Conservation (phyloP, 2,113 vertebrate genomes). For the Hypanus sabinus region DNA sequence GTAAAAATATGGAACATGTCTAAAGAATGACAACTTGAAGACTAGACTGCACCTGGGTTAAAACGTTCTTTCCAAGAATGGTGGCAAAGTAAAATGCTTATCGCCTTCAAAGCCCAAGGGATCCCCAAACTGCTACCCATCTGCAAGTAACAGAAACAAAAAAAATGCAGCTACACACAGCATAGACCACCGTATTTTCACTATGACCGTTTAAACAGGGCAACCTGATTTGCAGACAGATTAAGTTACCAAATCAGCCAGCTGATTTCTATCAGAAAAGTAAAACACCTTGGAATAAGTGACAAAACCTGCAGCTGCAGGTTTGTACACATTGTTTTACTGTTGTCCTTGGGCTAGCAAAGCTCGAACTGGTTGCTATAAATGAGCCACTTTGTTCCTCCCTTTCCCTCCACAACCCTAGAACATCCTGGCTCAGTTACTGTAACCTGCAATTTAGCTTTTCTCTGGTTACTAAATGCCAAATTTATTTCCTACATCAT, state of each 20-base stretch:
- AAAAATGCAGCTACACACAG: neutral
- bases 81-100: neutral
- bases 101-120: neutral
- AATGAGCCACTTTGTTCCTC: neutral
- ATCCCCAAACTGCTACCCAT: neutral
- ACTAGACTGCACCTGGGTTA: neutral
- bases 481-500: neutral
- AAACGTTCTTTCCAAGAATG: neutral
- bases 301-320: neutral
- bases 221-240: neutral
- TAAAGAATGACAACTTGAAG: neutral
- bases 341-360: neutral
- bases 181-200: neutral
- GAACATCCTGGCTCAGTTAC: neutral
- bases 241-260: neutral
- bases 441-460: conserved; percentile 14
- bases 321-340: neutral
- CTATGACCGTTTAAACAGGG: neutral
- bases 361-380: neutral
- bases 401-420: neutral
- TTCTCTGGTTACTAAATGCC: conserved; percentile 4
- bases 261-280: neutral
- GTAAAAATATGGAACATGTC: neutral
- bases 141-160: neutral
- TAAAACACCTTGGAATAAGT: neutral